Percentiles rank a stretch among this genome's conserved stretches.
phyloP scores from a whole-genome alignment of 1,140 invertebrate species.

The Glomeris maerens region DNA sequence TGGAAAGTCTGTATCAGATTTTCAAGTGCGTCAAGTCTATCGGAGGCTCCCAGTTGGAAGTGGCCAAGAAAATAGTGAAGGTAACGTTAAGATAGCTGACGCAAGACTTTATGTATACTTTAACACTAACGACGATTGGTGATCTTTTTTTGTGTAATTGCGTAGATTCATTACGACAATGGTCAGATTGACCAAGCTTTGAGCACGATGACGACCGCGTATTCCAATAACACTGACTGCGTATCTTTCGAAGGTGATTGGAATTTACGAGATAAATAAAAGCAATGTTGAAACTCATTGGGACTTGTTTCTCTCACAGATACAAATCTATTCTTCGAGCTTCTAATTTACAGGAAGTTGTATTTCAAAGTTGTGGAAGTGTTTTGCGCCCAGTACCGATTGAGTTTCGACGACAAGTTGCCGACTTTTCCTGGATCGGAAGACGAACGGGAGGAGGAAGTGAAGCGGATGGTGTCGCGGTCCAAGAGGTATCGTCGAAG shows the following conservation, averaged over 20 bases:
- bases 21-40: slow-evolving; percentile 45
- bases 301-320: slow-evolving; percentile 33
- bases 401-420: slow-evolving; percentile 26
- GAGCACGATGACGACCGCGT: slow-evolving; percentile 58
- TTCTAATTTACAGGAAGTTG: slow-evolving; percentile 54
- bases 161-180: slow-evolving; percentile 12
- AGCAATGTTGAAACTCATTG: slow-evolving; percentile 8
- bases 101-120: no score
- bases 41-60: slow-evolving; percentile 48
- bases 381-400: slow-evolving; percentile 37
- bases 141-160: neutral
- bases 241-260: slow-evolving; percentile 33
- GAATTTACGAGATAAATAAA: slow-evolving; percentile 38
- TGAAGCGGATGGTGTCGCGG: no score
- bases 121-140: slow-evolving; percentile 1
- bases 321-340: slow-evolving; percentile 68
- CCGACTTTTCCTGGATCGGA: no score
- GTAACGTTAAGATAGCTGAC: slow-evolving; percentile 15
- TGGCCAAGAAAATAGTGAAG: slow-evolving; percentile 58
- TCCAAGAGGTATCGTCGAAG: no score
- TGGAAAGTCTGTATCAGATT: slow-evolving; percentile 58
- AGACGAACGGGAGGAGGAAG: no score
- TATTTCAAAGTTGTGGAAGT: slow-evolving; percentile 47
- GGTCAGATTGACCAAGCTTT: slow-evolving; percentile 42
- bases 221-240: slow-evolving; percentile 33